These are phyloP conservation scores for Pachyseris speciosa DNA, from an alignment of 64 coral and sea anemone genomes.

Conservation along the genomic window DNA sequence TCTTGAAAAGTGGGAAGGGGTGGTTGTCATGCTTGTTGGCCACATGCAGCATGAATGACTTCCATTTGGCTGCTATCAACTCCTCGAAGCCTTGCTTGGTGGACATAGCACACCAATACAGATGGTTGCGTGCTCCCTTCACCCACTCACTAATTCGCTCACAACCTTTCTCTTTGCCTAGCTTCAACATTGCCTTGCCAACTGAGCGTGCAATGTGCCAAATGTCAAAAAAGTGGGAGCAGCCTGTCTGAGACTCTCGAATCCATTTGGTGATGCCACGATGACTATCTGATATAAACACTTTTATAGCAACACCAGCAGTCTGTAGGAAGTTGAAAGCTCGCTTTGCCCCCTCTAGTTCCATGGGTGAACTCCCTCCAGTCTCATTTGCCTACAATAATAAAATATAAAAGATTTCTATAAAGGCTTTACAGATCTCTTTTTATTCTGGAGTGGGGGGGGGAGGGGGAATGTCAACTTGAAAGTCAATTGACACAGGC, in stretches of 20 bases:
- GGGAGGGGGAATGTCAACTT: no score
- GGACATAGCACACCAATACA: slow-evolving; percentile 39
- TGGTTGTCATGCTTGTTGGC: slow-evolving; percentile 22
- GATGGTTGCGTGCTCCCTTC: slow-evolving; percentile 28
- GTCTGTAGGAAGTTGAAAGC: slow-evolving; percentile 14
- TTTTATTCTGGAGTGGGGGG: no score
- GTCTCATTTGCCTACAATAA: slow-evolving; percentile 67
- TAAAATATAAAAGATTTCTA: background rate
- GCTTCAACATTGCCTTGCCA: background rate
- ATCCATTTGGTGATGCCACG: slow-evolving; percentile 62
- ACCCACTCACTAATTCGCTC: slow-evolving; percentile 14
- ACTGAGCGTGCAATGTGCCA: slow-evolving; percentile 56
- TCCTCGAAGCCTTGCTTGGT: slow-evolving; percentile 18
- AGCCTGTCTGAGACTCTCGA: background rate
- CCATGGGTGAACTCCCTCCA: slow-evolving; percentile 48
- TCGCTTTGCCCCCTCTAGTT: slow-evolving; percentile 51
- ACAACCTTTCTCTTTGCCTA: slow-evolving; percentile 44
- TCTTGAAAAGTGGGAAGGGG: background rate
- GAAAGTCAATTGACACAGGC: no score
- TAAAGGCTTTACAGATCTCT: no score
- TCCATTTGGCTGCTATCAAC: slow-evolving; percentile 28
- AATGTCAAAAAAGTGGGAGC: slow-evolving; percentile 60
- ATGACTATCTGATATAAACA: slow-evolving; percentile 58
- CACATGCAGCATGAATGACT: slow-evolving; percentile 39
- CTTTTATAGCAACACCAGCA: background rate